These are phyloP conservation scores for Pempheris klunzingeri DNA, from an alignment of 2,797 vertebrate genomes.

Conservation along the genomic window DNA sequence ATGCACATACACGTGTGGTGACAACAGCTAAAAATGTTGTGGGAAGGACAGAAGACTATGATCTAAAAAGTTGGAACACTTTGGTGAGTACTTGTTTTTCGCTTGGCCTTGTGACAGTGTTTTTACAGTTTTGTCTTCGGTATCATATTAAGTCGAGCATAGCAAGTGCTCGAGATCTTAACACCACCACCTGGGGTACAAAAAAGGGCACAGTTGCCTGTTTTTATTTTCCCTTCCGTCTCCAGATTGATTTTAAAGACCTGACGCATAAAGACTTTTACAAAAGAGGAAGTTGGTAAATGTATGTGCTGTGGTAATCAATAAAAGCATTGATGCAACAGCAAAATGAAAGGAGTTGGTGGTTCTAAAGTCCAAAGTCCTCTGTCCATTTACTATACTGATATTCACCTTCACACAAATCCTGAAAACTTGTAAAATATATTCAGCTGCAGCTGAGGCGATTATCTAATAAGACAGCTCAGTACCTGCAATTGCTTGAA, in stretches of 20 bases:
- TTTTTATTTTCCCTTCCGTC: constrained; percentile 19
- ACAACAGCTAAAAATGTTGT: constrained; percentile 71
- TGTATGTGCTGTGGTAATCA: constrained; percentile 35
- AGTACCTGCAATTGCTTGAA: constrained; percentile 20
- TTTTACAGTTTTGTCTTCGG: constrained; percentile 14
- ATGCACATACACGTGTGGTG: constrained; percentile 47
- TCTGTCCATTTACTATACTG: constrained; percentile 13
- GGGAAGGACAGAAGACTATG: constrained; percentile 36
- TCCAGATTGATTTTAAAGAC: constrained; percentile 58
- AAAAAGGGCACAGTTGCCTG: constrained; percentile 25
- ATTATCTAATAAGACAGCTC: constrained; percentile 49
- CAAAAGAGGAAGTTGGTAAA: constrained; percentile 36
- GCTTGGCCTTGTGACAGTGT: neutral
- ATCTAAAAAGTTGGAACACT: neutral
- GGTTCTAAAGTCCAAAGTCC: constrained; percentile 37
- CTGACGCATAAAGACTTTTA: constrained; percentile 30
- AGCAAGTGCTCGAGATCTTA: constrained; percentile 14
- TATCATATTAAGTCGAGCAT: constrained; percentile 22
- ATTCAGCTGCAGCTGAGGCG: constrained; percentile 40
- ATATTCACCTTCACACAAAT: constrained; percentile 25
- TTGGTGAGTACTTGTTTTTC: neutral
- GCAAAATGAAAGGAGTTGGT: constrained; percentile 22
- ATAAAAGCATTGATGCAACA: constrained; percentile 59
- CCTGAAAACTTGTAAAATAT: constrained; percentile 20
- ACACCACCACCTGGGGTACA: constrained; percentile 35